phyloP scores from a whole-genome alignment of 2,113 vertebrate genomes.

The Sapajus apella region DNA sequence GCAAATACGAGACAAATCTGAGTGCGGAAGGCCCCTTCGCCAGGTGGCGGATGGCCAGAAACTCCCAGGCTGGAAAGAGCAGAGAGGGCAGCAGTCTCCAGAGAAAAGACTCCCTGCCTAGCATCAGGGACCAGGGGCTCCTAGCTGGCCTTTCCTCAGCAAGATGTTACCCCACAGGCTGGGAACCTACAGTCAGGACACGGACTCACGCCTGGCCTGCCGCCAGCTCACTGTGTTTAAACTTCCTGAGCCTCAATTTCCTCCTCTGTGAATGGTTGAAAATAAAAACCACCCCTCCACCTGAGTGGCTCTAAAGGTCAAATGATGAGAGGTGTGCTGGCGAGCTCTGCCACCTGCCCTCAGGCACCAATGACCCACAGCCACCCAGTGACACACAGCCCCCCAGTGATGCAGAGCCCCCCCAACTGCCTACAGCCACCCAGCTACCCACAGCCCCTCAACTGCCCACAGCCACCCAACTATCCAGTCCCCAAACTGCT shows the following conservation, averaged over 20 bases:
- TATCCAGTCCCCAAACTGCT: neutral
- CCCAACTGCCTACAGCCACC: neutral
- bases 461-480: neutral
- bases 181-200: neutral
- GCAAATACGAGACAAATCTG: fast-evolving
- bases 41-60: fast-evolving
- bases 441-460: neutral
- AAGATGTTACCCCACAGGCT: too few species aligned
- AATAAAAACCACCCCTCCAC: neutral
- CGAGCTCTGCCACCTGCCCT: neutral
- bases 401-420: neutral
- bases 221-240: neutral
- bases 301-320: neutral
- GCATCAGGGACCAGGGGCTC: neutral
- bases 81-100: neutral
- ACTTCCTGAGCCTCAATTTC: neutral
- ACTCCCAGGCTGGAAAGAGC: neutral
- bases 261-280: neutral
- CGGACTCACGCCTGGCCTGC: neutral
- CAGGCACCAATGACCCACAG: neutral
- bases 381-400: neutral
- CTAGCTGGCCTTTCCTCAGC: neutral
- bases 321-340: neutral
- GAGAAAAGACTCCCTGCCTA: neutral
- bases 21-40: neutral